Percentiles rank a stretch among this genome's conserved stretches.
Conservation (phyloP, 1,140 invertebrate species). For the Maniola jurtina region DNA sequence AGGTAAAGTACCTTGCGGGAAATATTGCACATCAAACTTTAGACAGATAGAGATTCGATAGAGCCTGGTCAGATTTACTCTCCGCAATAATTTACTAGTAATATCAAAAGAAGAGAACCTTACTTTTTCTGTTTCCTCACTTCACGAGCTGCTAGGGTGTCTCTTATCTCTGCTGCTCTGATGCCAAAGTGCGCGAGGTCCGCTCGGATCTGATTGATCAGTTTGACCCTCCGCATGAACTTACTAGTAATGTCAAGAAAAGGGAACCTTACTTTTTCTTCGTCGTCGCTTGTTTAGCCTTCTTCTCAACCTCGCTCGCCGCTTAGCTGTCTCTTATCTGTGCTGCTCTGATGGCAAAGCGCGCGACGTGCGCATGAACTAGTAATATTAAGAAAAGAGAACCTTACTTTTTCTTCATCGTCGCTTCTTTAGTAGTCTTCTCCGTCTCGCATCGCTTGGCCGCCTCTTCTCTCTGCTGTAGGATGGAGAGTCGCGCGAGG, state of each 20-base stretch:
- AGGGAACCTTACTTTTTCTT: too few species aligned
- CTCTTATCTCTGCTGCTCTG: constrained; percentile 95
- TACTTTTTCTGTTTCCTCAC: constrained; percentile 66
- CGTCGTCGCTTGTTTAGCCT: too few species aligned
- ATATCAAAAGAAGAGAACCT: not conserved
- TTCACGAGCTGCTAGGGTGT: constrained; percentile 93
- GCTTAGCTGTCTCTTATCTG: too few species aligned
- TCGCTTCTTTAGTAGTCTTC: constrained; percentile 84
- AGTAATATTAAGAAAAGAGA: too few species aligned
- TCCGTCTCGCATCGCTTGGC: constrained; percentile 93
- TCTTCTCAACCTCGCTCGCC: constrained; percentile 23
- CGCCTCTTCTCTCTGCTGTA: constrained; percentile 96
- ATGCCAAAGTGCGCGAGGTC: constrained; percentile 95
- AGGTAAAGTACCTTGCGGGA: too few species aligned
- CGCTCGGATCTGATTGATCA: constrained; percentile 95
- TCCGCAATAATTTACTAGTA: too few species aligned
- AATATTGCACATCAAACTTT: too few species aligned
- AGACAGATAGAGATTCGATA: too few species aligned
- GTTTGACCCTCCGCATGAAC: constrained; percentile 96
- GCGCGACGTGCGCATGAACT: too few species aligned
- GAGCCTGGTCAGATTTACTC: too few species aligned
- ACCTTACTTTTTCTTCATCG: constrained; percentile 65
- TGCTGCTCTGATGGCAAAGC: too few species aligned
- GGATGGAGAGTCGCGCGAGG: constrained; percentile 92
- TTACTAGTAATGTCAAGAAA: constrained; percentile 85